Evolutionary conservation across 2,888 invertebrate genomes (phyloP), one percentile per base, ranked within the genome.

Genomic region (Galeopsomyia nigrocyanea): DNA sequence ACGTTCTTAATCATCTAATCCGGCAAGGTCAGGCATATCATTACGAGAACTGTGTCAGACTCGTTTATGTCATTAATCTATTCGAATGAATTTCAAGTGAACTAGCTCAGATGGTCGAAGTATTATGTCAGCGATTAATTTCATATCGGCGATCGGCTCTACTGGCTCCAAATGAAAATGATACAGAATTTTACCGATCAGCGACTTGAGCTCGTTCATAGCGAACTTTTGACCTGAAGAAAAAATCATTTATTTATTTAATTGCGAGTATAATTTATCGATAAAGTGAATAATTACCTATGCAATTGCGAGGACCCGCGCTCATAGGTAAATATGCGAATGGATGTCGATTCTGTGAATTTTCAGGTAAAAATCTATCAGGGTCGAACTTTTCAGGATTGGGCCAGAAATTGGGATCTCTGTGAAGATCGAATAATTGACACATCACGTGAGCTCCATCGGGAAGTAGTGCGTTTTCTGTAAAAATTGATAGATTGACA

Each of bases 341-440:
- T 0, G 90, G 89, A 83, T 91, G 90, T 26, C 90, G 84, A 26
- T 68, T 68, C 56, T 68, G 65, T 9, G 58, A 51, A 17, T 68
- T 51, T 78, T 92, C 90, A 0, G 89, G 88, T 61, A 90, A 80
- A 82, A 93, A 93, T 58, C 64, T 58, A 22, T 70, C 70, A 7
- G 70, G 70, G 51, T 65, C 51, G n/a, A 64, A 70, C 64, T 60
- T 93, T 60, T 89, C 86, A 0, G 93, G 91, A 74, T 92, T 87
- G 0, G 90, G 88, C 83, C 88, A 93, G 64, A 89, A 83, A 19
- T 55, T 87, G 0, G 89, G 88, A 78, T 91, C 88, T 3, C 90
- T 88, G 82, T 93, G 93, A 6, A 92, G 80, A 77, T 91, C 90
- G 77, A 85, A 90, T 13, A 91, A 89, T 55, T 88, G 88, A 19